Evolutionary conservation across 2,113 vertebrate genomes (phyloP).

Genomic region (Mesocricetus auratus): DNA sequence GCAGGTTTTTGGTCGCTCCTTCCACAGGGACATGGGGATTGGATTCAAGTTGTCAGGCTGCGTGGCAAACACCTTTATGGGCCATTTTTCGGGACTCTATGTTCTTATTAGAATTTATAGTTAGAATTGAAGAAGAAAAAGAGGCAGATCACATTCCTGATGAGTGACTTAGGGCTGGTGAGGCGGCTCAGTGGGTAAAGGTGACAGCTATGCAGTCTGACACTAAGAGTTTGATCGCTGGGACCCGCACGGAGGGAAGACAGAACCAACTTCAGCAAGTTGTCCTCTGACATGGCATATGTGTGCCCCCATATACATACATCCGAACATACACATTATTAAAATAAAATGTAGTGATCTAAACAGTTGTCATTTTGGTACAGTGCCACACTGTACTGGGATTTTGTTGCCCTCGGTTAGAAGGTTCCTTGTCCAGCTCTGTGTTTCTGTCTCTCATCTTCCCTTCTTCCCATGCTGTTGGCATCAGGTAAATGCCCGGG

Average conservation of each 20-base stretch:
- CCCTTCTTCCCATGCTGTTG: not conserved
- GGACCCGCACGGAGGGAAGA: not conserved
- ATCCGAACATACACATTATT: not conserved
- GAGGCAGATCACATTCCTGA: not conserved
- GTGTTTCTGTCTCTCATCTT: not conserved
- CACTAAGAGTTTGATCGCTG: too few species aligned
- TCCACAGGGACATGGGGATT: not conserved
- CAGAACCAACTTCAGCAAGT: not conserved
- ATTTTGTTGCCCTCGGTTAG: not conserved
- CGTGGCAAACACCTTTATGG: not conserved
- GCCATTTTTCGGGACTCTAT: not conserved
- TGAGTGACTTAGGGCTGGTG: not conserved
- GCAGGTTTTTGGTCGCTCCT: not conserved
- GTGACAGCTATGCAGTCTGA: not conserved
- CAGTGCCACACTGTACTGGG: not conserved
- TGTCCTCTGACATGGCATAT: not conserved
- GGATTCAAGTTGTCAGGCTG: not conserved
- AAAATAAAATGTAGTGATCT: not conserved
- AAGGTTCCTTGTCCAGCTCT: not conserved
- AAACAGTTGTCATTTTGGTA: not conserved
- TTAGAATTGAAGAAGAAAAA: not conserved
- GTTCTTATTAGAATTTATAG: slow-evolving; percentile 6
- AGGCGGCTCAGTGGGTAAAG: too few species aligned
- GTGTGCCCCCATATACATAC: not conserved
- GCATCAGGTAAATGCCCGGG: not conserved